Conservation (phyloP, 2,888 invertebrate species). For the Miltochrista miniata region DNA sequence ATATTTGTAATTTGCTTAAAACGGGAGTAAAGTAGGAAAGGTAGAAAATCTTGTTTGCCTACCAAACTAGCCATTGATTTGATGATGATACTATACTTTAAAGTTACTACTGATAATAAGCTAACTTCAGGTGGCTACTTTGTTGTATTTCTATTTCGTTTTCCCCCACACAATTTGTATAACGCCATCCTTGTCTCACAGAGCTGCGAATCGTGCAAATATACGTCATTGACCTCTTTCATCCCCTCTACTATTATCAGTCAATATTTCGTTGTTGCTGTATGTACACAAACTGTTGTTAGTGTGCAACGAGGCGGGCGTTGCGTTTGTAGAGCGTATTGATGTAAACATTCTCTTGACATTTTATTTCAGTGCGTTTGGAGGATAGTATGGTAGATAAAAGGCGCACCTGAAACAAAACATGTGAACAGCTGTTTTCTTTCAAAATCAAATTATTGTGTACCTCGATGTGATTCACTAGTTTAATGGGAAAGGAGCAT, state of each 20-base stretch:
- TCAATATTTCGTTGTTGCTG: constrained; percentile 52
- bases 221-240: constrained; percentile 73
- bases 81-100: no score
- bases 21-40: no score
- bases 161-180: constrained; percentile 13
- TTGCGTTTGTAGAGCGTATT: constrained; percentile 68
- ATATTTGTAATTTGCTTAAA: no score
- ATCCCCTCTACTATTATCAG: constrained; percentile 50
- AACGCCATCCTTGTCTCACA: constrained; percentile 42
- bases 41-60: no score
- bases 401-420: constrained; percentile 52
- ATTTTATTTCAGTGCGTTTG: constrained; percentile 75
- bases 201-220: constrained; percentile 25
- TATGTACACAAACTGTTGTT: constrained; percentile 21
- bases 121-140: constrained; percentile 25
- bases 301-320: constrained; percentile 61
- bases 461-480: constrained; percentile 36
- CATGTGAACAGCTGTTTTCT: constrained; percentile 71
- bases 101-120: no score
- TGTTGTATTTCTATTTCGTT: constrained; percentile 58
- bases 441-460: constrained; percentile 35
- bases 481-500: constrained; percentile 17
- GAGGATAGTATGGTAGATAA: constrained; percentile 60
- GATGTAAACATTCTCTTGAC: constrained; percentile 78
- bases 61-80: no score